Base-by-base conservation (phyloP, 2,113 vertebrate species). In the Hypomesus transpacificus region DNA sequence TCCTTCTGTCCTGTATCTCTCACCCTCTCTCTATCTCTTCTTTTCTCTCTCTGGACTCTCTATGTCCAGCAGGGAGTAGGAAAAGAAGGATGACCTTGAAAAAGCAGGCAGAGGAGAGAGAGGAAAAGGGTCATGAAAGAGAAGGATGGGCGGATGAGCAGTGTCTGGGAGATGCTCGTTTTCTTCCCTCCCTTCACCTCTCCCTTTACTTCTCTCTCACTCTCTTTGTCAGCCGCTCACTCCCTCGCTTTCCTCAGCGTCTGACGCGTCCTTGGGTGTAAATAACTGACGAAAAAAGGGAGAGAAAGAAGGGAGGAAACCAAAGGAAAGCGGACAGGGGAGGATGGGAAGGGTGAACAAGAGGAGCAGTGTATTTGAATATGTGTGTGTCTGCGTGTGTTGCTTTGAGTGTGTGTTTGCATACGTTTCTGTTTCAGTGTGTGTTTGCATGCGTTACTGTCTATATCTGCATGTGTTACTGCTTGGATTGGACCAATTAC, bases 201-300 rank as follows among this genome's bases (percentile, higher is more conserved):
- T 75, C 34, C 58, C 78, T 77, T 64, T 80, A 60, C 56, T 80
- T 82, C 80, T 82, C 71, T 72, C 78, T 75, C 82, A 72, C 75
- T 85, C 78, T 84, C 77, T 86, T 67, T 83, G 78, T 85, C 80
- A 77, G 68, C 71, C 61, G 66, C 74, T 72, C 80, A 88, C 89
- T 91, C 89, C 87, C 85, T 81, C 84, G 76, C 82, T 80, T 77
- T 86, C 75, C 76, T 65, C 74, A 71, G 69, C 75, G 70, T 74
- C 80, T 20, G 20, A n/a, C 0, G 16, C 58, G 87, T 75, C 84
- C 89, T 88, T 89, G 86, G 74, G 64, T 80, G 70, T 69, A 78
- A 86, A 87, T 82, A 70, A 72, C 69, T 58, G 17, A 28, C 6
- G 59, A 73, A 69, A 28, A 58, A 70, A 68, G 74, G 20, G 34